Percentiles rank a stretch among this genome's conserved stretches.
Evolutionary conservation across 2,888 invertebrate species (phyloP).

Genomic region (Agrochola macilenta): DNA sequence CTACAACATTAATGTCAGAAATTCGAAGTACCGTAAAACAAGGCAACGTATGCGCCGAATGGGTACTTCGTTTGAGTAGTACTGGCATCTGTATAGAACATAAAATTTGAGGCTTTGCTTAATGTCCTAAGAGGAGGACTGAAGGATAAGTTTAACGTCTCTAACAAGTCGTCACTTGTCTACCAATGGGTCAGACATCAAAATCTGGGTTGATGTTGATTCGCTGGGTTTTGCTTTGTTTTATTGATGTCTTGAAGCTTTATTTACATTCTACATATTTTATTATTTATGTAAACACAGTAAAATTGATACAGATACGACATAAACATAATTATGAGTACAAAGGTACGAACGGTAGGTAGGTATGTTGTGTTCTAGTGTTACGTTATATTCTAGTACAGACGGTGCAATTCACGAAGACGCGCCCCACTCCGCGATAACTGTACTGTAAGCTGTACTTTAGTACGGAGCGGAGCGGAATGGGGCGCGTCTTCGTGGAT

Average conservation of each 20-base stretch:
- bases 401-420: too few relatives aligned
- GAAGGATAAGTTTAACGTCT: constrained; percentile 55
- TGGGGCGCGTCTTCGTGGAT: too few relatives aligned
- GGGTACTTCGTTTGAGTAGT: constrained; percentile 58
- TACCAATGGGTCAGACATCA: constrained; percentile 48
- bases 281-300: too few relatives aligned
- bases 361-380: too few relatives aligned
- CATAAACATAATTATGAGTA: too few relatives aligned
- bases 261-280: not conserved
- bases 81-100: constrained; percentile 66
- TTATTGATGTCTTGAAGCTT: constrained; percentile 21
- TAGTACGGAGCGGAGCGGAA: too few relatives aligned
- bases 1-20: constrained; percentile 56
- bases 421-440: too few relatives aligned
- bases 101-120: constrained; percentile 65
- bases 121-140: constrained; percentile 50
- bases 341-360: too few relatives aligned
- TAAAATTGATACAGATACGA: too few relatives aligned
- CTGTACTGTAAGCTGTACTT: too few relatives aligned
- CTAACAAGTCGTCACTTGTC: constrained; percentile 62
- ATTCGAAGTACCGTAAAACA: constrained; percentile 55
- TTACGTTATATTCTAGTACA: too few relatives aligned
- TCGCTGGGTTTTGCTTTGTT: constrained; percentile 34
- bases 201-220: constrained; percentile 57
- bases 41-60: constrained; percentile 64